Conservation (phyloP, 1,140 invertebrate species). For the Thaumetopoea pityocampa region DNA sequence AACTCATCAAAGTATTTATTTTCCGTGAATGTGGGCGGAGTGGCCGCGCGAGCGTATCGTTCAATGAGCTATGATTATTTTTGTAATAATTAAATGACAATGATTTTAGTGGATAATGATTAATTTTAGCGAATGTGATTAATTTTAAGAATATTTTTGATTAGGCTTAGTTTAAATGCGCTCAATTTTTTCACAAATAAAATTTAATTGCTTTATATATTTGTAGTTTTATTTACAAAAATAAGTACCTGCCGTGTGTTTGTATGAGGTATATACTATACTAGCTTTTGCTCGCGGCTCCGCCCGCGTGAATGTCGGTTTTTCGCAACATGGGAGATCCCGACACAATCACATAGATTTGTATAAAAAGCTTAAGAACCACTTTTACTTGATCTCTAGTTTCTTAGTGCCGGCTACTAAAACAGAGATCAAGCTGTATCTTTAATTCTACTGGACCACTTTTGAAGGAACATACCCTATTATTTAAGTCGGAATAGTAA, state of each 20-base stretch:
- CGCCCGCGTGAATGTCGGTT: no score
- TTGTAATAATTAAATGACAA: conserved; percentile 30
- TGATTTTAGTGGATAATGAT: conserved; percentile 24
- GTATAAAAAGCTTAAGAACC: no score
- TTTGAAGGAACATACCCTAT: no score
- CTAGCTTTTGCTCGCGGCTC: no score
- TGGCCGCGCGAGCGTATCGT: no score
- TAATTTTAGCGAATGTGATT: conserved; percentile 18
- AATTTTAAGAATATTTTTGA: conserved; percentile 34
- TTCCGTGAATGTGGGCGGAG: conserved; percentile 10
- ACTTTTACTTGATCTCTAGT: no score
- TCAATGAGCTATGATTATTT: conserved; percentile 23
- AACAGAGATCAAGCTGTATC: no score
- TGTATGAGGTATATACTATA: conserved; percentile 1
- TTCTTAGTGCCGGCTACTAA: no score
- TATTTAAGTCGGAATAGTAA: no score
- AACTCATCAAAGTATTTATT: conserved; percentile 20
- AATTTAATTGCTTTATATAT: conserved; percentile 49
- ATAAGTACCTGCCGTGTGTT: background rate
- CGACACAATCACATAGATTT: no score
- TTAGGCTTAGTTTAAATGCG: conserved; percentile 53
- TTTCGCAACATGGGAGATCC: no score
- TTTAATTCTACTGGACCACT: no score
- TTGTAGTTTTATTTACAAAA: conserved; percentile 21
- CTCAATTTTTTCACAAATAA: conserved; percentile 65